Base-by-base conservation (phyloP, 2,113 vertebrate species). In the Pavo muticus region DNA sequence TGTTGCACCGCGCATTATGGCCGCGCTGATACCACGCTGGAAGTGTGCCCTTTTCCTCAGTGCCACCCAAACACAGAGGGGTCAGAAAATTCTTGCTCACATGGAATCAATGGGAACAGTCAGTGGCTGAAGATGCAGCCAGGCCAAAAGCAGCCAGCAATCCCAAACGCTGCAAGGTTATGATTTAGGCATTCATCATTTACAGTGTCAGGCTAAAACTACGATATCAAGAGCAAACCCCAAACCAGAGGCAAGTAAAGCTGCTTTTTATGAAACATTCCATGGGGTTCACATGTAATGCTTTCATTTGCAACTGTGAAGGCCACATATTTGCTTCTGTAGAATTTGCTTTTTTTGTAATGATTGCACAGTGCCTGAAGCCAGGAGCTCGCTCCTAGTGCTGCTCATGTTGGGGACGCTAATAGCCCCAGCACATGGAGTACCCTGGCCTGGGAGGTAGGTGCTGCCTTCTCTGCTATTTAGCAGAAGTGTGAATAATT, bases 21-120 rank as follows among this genome's bases (percentile, higher is more conserved):
- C 0, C 3, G 37, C 3, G 7, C 35, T 27, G 42, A 52, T 12
- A 25, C 16, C 42, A 1, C 0, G 1, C 21, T 71, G 78, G 30
- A 32, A 42, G 18, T 0, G 1, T 2, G 47, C 5, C 8, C 1
- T n/a, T 42, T 16, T 27, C 68, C 35, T 44, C 27, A 11, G 5
- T 8, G 11, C 20, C 64, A n/a, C 5, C 0, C 27, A 4, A 47
- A 40, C 57, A 45, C 32, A 11, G 52, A 24, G 23, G 6, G n/a
- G 37, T n/a, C 13, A 19, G n/a, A 60, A 39, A 23, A 6, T 1
- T 59, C 47, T 63, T 23, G 17, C 73, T 23, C 15, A 27, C 4
- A 0, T 0, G 4, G 45, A 42, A 5, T 4, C 23, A 30, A n/a
- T 3, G 25, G 37, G 37, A 64, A 30, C 1, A 50, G n/a, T 13